Evolutionary conservation across 2,888 invertebrate genomes (phyloP).

Genomic region (Caradrina clavipalpis): DNA sequence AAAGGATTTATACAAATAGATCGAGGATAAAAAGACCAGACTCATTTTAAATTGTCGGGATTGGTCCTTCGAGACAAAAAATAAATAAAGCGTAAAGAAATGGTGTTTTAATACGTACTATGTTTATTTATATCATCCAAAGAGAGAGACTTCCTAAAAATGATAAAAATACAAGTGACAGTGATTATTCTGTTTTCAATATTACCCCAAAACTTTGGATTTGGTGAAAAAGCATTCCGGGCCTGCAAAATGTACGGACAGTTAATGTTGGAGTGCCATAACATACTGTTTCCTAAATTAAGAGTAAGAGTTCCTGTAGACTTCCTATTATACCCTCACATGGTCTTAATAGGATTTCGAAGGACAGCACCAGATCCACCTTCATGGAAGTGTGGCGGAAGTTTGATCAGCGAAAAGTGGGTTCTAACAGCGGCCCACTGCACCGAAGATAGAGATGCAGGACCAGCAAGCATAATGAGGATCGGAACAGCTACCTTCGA

Average conservation of each 20-base stretch:
- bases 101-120: constrained; percentile 13
- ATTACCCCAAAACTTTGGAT: constrained; percentile 39
- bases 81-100: neutral
- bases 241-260: constrained; percentile 83
- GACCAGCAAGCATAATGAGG: constrained; percentile 87
- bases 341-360: constrained; percentile 89
- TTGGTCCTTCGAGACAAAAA: neutral
- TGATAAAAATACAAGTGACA: constrained; percentile 33
- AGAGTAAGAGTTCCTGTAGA: constrained; percentile 86
- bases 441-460: constrained; percentile 81
- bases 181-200: constrained; percentile 27
- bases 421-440: constrained; percentile 88
- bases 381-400: constrained; percentile 87
- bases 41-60: neutral
- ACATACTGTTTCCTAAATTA: constrained; percentile 76
- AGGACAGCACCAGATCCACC: constrained; percentile 59
- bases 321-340: constrained; percentile 91
- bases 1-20: constrained; percentile 21
- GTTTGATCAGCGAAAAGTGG: constrained; percentile 83
- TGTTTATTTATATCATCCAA: constrained; percentile 27
- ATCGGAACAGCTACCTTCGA: constrained; percentile 90
- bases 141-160: constrained; percentile 25
- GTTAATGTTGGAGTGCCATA: constrained; percentile 86
- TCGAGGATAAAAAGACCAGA: constrained; percentile 17
- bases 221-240: constrained; percentile 81